Base-by-base conservation (phyloP, 30 jellyfish, hydroid and myxozoan genomes). In the Hydractinia echinata region DNA sequence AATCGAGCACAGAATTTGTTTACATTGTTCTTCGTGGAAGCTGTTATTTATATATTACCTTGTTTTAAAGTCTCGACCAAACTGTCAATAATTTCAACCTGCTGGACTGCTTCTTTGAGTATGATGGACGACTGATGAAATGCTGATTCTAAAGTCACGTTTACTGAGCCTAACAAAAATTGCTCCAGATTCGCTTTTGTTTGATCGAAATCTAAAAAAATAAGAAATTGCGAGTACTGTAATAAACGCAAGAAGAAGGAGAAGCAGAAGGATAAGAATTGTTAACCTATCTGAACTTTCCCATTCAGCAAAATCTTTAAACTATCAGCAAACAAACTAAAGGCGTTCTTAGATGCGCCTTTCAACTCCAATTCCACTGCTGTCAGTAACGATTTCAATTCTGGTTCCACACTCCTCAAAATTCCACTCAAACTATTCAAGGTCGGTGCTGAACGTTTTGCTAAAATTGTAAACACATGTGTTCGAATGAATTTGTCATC, bases 201-300 rank as follows among this genome's bases (percentile, higher is more conserved):
- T 74, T 74, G 83, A n/a, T 74, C 83, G 21, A 49, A 30, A 74
- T 51, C 83, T 74, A 16, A 74, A 74, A 74, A 4, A 21, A 72
- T 6, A 0, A 13, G 8, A 19, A 19, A 66, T 19, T 8, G 1
- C 2, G 2, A 30, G 44, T 30, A 30, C 44, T 30, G 44, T 30
- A 30, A 30, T 30, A 2, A 30, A 30, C 44, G 44, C 44, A 30
- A 30, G 44, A 30, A 30, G 44, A 30, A 30, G 44, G 2, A 30
- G 44, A 30, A 30, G 2, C 1, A 30, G 44, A 30, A 30, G 2
- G 2, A 30, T 0, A 30, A 30, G 44, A 30, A 30, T 30, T 0
- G n/a, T 30, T 13, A 19, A 66, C 76, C 48, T 30, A 74, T 74
- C 11, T 52, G 83, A 53, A 74, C 14, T 74, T 74, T 74, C 8